Conservation (phyloP, 2,888 invertebrate genomes). For the Machimus rusticus region DNA sequence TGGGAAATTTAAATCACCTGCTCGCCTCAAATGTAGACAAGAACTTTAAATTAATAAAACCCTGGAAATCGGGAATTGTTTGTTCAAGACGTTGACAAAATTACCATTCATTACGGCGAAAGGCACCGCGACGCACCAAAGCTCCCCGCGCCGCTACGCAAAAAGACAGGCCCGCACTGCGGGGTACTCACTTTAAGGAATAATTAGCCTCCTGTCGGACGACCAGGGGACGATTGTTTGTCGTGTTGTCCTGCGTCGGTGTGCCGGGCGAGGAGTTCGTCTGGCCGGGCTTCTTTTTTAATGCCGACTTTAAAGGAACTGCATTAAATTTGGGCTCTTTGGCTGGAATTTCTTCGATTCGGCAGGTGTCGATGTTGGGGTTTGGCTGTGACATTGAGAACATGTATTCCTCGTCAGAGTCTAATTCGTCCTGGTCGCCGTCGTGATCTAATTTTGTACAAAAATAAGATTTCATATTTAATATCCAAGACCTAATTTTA, state of each 20-base stretch:
- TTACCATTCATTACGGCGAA: background rate
- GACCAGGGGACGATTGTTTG: conserved; percentile 68
- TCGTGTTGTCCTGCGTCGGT: conserved; percentile 70
- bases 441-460: conserved; percentile 57
- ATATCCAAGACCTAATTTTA: background rate
- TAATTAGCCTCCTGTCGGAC: conserved; percentile 79
- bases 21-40: background rate
- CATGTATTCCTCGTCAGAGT: conserved; percentile 72
- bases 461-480: background rate
- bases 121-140: background rate
- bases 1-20: background rate
- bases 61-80: background rate
- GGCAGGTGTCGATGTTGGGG: conserved; percentile 78
- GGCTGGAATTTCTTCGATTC: conserved; percentile 91
- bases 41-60: background rate
- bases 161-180: background rate
- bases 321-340: conserved; percentile 92
- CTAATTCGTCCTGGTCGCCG: conserved; percentile 72
- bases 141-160: background rate
- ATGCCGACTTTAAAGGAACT: conserved; percentile 89
- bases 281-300: conserved; percentile 78
- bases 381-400: conserved; percentile 69
- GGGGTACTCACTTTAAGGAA: conserved; percentile 77
- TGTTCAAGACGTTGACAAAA: background rate
- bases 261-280: conserved; percentile 73